These are phyloP conservation scores for Sapayoa aenigma DNA, from an alignment of 2,113 vertebrate species.

Conservation along the genomic window DNA sequence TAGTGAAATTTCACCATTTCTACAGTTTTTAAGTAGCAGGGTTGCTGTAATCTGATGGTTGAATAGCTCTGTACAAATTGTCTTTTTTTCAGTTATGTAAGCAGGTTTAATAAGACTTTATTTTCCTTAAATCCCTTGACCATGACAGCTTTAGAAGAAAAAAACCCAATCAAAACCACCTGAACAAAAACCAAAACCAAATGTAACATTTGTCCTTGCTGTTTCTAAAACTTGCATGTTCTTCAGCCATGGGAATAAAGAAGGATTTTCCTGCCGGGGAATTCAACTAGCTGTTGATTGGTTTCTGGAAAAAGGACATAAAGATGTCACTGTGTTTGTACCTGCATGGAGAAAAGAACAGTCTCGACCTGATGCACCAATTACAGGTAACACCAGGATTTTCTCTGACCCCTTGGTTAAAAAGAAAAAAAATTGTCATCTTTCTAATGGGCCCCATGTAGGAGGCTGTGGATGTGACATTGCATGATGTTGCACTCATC, in stretches of 20 bases:
- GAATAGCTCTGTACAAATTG: neutral
- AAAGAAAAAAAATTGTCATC: neutral
- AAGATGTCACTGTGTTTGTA: conserved; percentile 98
- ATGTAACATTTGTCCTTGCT: neutral
- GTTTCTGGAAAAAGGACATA: conserved; percentile 97
- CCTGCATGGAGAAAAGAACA: conserved; percentile 98
- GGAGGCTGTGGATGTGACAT: neutral
- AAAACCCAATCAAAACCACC: neutral
- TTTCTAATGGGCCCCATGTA: neutral
- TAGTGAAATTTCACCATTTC: neutral
- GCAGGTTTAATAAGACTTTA: neutral
- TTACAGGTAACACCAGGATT: conserved; percentile 83
- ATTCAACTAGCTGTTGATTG: conserved; percentile 97
- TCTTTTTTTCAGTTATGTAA: neutral
- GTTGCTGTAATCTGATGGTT: neutral
- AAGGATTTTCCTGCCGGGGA: conserved; percentile 96
- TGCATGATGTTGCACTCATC: neutral
- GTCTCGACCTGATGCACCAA: conserved; percentile 94
- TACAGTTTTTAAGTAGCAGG: neutral
- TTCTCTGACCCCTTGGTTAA: neutral
- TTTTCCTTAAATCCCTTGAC: neutral
- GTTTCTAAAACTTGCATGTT: conserved; percentile 49
- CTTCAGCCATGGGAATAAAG: conserved; percentile 97
- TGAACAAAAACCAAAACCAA: neutral
- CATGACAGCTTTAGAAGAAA: neutral